phyloP scores from a whole-genome alignment of 2,797 vertebrate genomes.

The Falco rusticolus region DNA sequence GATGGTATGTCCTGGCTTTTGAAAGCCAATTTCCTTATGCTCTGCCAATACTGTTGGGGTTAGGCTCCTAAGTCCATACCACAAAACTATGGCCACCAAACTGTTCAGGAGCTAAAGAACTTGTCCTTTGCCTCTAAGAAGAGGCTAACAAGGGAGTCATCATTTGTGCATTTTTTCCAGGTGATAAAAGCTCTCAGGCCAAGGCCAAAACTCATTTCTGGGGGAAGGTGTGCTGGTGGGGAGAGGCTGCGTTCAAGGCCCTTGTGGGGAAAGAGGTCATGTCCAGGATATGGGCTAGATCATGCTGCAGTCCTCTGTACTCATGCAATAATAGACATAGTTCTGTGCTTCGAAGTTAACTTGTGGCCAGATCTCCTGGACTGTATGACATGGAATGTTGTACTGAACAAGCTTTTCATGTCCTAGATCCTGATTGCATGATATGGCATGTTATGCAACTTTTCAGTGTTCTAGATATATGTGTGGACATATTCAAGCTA shows the following conservation, averaged over 20 bases:
- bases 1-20: not conserved
- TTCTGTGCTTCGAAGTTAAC: not conserved
- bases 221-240: not conserved
- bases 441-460: not conserved
- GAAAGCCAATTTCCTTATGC: not conserved
- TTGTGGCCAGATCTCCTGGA: not conserved
- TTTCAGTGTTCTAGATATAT: not conserved
- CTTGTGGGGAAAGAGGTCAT: not conserved
- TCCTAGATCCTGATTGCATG: not conserved
- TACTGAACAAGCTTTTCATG: not conserved
- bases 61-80: not conserved
- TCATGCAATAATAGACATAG: not conserved
- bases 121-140: not conserved
- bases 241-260: not conserved
- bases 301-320: accelerated
- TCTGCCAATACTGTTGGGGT: not conserved
- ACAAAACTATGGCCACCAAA: not conserved
- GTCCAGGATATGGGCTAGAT: not conserved
- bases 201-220: not conserved
- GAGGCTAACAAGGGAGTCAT: not conserved
- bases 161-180: not conserved
- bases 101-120: not conserved
- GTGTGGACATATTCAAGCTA: not conserved
- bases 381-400: not conserved
- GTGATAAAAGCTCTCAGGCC: not conserved